Base-by-base conservation (phyloP, 2,113 vertebrate genomes). In the Nothoprocta pentlandii region DNA sequence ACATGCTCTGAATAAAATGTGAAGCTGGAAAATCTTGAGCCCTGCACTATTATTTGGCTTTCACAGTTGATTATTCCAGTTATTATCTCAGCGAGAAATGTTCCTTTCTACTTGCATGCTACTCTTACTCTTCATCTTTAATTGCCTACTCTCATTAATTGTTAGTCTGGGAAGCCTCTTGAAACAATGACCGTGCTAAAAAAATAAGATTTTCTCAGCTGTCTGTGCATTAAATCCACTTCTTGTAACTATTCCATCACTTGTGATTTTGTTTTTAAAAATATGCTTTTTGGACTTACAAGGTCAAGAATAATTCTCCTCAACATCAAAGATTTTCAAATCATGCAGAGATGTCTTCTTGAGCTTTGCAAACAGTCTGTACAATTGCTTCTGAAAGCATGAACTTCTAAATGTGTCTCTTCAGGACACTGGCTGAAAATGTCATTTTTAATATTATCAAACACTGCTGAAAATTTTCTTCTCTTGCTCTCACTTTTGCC, bases 101-200 rank as follows among this genome's bases (percentile, higher is more conserved):
- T 80, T 71, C 67, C 44, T 87, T 91, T 85, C 79, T 69, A 66
- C 80, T 79, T 78, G 56, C 12, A 10, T 47, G 41, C 10, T 83
- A 67, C 59, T 89, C 87, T 90, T 75, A 84, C 54, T 64, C 91
- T 49, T 67, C 80, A 73, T 70, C 41, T 88, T 92, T 86, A 94
- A 90, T 76, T 92, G 68, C 19, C 12, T 75, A 20, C 12, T 86
- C 36, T 67, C 66, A 80, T 70, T 71, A 88, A 92, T 86, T 92
- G 84, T 61, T 81, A 88, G 36, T 46, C 42, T 80, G 51, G 30
- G 56, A 93, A 76, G 30, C 44, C 23, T 56, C 64, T 86, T 86
- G 61, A 68, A 89, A 90, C 42, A 68, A 66, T 28, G 14, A 87
- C 23, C 67, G 14, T 20, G 39, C 9, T 34, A 76, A 90, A 79